Percentiles rank a stretch among this genome's conserved stretches.
Conservation (phyloP, 2,888 invertebrate species). For the Agrotis exclamationis region DNA sequence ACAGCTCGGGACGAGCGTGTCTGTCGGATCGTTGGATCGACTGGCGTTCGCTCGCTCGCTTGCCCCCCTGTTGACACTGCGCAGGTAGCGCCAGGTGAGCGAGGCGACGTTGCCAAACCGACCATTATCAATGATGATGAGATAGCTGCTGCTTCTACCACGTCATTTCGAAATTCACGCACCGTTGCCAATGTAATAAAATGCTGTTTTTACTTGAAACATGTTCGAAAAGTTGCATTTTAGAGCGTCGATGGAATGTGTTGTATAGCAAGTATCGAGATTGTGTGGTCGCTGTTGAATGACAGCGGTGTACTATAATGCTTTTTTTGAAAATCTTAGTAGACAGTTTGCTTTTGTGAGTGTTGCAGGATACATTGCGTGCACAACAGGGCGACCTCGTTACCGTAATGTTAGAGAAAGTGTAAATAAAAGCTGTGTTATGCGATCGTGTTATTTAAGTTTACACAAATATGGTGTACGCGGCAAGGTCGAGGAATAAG, state of each 20-base stretch:
- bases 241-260: constrained; percentile 73
- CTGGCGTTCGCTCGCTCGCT: constrained; percentile 80
- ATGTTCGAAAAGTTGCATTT: constrained; percentile 61
- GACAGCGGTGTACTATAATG: constrained; percentile 53
- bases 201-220: constrained; percentile 71
- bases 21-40: constrained; percentile 84
- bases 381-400: constrained; percentile 70
- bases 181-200: constrained; percentile 79
- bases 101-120: constrained; percentile 90
- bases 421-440: constrained; percentile 71
- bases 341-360: constrained; percentile 58
- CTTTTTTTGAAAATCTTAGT: constrained; percentile 61
- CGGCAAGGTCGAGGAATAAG: constrained; percentile 68
- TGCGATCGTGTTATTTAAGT: constrained; percentile 64
- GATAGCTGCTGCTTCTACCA: constrained; percentile 83
- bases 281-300: constrained; percentile 53
- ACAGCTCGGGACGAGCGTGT: constrained; percentile 81
- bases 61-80: constrained; percentile 89
- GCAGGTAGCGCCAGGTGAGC: constrained; percentile 90
- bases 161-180: constrained; percentile 81
- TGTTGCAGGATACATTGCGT: constrained; percentile 73
- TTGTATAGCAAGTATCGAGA: constrained; percentile 66
- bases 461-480: constrained; percentile 51
- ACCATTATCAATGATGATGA: constrained; percentile 89
- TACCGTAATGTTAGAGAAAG: constrained; percentile 71